phyloP scores from a whole-genome alignment of 2,797 vertebrate species.

The Sebastes umbrosus region DNA sequence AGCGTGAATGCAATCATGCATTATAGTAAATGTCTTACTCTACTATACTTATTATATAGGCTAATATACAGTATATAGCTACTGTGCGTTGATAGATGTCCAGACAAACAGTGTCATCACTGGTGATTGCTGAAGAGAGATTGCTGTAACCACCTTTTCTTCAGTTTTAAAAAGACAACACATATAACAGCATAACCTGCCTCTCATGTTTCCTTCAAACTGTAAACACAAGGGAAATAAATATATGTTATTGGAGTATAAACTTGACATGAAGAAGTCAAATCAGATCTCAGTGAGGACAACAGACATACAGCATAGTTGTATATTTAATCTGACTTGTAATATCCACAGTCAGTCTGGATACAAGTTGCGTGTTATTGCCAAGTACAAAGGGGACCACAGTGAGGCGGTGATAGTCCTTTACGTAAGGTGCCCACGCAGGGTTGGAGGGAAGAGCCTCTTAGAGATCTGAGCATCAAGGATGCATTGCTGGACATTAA shows the following conservation, averaged over 20 bases:
- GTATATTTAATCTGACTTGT: background rate
- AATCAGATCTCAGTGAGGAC: background rate
- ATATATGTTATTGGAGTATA: background rate
- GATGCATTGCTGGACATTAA: background rate
- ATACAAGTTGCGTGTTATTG: background rate
- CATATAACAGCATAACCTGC: background rate
- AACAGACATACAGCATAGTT: background rate
- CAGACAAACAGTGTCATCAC: background rate
- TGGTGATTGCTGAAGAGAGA: background rate
- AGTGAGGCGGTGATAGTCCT: background rate
- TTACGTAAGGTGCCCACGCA: background rate
- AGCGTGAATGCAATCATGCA: background rate
- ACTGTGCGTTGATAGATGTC: background rate
- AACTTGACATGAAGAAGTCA: background rate
- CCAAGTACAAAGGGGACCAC: background rate
- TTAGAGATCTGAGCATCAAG: background rate
- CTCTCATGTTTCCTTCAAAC: background rate
- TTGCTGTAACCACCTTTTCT: background rate
- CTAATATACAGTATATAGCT: background rate
- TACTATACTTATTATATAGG: background rate
- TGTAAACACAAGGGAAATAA: background rate
- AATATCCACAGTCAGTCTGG: background rate
- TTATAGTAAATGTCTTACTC: background rate
- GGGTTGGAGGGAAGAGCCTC: background rate
- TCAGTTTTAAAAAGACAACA: background rate